A percentile compares a stretch with the other conserved stretches of the same genome.
Conservation (phyloP, 2,797 vertebrate genomes). For the Etheostoma nigrum region DNA sequence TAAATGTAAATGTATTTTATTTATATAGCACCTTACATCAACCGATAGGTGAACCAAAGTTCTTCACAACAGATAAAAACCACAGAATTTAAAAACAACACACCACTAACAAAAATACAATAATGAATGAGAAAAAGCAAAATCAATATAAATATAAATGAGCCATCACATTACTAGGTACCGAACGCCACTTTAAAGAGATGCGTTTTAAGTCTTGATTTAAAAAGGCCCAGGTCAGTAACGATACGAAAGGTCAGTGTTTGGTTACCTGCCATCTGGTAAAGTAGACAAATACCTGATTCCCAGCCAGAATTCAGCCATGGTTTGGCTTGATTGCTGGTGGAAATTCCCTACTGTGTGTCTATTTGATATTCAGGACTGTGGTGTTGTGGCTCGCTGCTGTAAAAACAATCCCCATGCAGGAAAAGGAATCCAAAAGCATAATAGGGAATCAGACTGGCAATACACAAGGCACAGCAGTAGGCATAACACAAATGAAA, state of each 20-base stretch:
- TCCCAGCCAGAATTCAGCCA: constrained; percentile 17
- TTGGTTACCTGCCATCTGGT: constrained; percentile 16
- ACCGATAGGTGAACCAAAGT: too few species aligned
- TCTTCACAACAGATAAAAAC: too few species aligned
- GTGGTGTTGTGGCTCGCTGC: constrained; percentile 15
- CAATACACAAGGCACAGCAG: constrained; percentile 41
- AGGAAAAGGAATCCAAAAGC: constrained; percentile 47
- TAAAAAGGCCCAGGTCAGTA: too few species aligned
- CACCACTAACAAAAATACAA: too few species aligned
- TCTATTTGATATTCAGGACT: constrained; percentile 55
- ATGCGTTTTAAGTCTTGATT: too few species aligned
- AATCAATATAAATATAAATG: too few species aligned
- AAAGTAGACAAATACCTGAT: constrained; percentile 18
- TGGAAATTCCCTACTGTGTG: constrained; percentile 23
- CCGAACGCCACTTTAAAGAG: too few species aligned
- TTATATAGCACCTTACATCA: too few species aligned
- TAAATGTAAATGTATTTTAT: too few species aligned
- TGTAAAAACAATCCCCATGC: constrained; percentile 54
- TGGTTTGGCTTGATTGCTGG: constrained; percentile 14
- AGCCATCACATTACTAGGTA: too few species aligned
- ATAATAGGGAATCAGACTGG: constrained; percentile 49
- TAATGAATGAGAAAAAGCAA: too few species aligned
- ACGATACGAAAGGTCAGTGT: constrained; percentile 42
- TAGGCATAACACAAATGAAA: constrained; percentile 49
- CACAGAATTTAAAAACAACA: too few species aligned